phyloP scores from a whole-genome alignment of 2,888 invertebrate species.

The Allophyes oxyacanthae region DNA sequence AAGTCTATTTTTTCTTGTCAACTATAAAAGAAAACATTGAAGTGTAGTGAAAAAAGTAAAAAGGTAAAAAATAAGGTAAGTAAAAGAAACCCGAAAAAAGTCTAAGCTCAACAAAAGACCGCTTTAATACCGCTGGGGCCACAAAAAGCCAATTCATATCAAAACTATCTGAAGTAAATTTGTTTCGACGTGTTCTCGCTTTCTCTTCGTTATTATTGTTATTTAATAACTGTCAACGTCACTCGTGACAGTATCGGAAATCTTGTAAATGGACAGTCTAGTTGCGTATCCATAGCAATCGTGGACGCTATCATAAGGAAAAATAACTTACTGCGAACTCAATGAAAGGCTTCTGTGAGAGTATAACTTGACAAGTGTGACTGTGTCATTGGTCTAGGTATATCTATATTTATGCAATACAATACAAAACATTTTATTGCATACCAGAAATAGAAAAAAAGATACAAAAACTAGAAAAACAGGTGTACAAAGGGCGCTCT shows the following conservation, averaged over 20 bases:
- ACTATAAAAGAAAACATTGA: too few relatives aligned
- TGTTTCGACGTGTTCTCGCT: constrained; percentile 15
- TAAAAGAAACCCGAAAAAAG: neutral
- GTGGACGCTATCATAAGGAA: too few relatives aligned
- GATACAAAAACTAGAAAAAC: too few relatives aligned
- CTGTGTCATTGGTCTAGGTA: too few relatives aligned
- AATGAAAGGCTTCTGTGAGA: too few relatives aligned
- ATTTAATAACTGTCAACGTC: constrained; percentile 48
- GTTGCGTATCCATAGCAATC: constrained; percentile 1
- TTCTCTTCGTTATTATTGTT: constrained; percentile 21
- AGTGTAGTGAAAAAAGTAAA: neutral
- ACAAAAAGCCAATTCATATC: constrained; percentile 22
- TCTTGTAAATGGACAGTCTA: constrained; percentile 9
- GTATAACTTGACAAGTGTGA: too few relatives aligned
- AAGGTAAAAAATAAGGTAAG: neutral
- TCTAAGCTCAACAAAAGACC: constrained; percentile 11
- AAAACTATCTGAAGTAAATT: constrained; percentile 13
- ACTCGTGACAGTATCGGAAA: constrained; percentile 1
- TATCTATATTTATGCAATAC: too few relatives aligned
- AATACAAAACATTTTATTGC: too few relatives aligned
- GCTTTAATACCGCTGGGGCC: constrained; percentile 7
- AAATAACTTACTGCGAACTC: too few relatives aligned
- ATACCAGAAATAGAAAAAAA: too few relatives aligned
- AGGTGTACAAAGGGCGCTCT: too few relatives aligned
- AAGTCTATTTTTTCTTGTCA: too few relatives aligned